Percentiles rank a stretch among this genome's conserved stretches.
Evolutionary conservation across 2,888 invertebrate species (phyloP).

Genomic region (Bombylius major): DNA sequence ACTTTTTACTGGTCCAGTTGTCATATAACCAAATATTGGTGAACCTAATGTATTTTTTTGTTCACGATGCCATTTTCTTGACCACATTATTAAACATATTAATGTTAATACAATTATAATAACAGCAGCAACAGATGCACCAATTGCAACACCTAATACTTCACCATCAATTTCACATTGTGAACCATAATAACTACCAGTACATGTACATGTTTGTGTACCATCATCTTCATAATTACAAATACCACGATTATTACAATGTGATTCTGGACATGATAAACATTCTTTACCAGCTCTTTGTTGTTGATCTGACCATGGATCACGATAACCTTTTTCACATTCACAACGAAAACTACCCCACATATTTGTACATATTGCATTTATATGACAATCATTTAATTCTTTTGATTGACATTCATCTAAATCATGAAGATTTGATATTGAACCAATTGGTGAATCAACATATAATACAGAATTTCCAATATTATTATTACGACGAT

Average conservation of each 20-base stretch:
- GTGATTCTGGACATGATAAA: conserved; percentile 59
- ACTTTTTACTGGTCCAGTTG: conserved; percentile 58
- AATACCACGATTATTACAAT: conserved; percentile 75
- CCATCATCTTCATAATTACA: conserved; percentile 61
- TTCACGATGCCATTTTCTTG: conserved; percentile 80
- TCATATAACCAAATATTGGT: conserved; percentile 80
- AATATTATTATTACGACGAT: conserved; percentile 73
- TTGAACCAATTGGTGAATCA: conserved; percentile 65
- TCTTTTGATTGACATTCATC: conserved; percentile 76
- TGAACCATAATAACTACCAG: conserved; percentile 72
- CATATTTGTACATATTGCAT: conserved; percentile 65
- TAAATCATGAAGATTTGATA: conserved; percentile 63
- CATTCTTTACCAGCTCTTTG: conserved; percentile 62
- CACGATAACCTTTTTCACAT: conserved; percentile 63
- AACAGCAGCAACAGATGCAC: conserved; percentile 77
- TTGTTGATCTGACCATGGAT: conserved; percentile 56
- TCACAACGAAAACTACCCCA: conserved; percentile 63
- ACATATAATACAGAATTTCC: conserved; percentile 79
- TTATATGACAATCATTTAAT: conserved; percentile 70
- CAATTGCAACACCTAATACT: conserved; percentile 80
- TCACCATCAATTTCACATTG: conserved; percentile 87
- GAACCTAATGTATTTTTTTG: conserved; percentile 69
- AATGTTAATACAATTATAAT: conserved; percentile 78
- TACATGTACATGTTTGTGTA: conserved; percentile 46
- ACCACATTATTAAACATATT: conserved; percentile 83